phyloP scores from a whole-genome alignment of 1,140 invertebrate genomes.

The Drosophila micromelanica region DNA sequence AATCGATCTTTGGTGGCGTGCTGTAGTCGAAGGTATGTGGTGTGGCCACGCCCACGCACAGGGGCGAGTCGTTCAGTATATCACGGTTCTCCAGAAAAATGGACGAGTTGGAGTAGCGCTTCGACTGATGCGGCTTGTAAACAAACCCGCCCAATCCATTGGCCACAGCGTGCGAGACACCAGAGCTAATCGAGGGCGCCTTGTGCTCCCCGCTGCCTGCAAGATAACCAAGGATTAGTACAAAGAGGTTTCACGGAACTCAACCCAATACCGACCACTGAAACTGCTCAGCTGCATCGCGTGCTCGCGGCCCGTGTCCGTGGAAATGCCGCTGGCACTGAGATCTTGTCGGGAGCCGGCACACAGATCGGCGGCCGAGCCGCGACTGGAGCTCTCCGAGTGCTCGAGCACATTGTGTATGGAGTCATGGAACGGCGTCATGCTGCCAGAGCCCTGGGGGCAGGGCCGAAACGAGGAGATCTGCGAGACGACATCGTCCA shows the following conservation, averaged over 20 bases:
- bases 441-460: constrained; percentile 83
- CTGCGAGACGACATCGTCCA: constrained; percentile 83
- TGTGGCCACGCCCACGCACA: constrained; percentile 55
- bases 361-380: constrained; percentile 76
- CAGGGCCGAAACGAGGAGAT: constrained; percentile 84
- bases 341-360: constrained; percentile 79
- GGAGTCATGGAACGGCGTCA: constrained; percentile 84
- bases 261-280: constrained; percentile 56
- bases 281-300: constrained; percentile 78
- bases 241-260: background rate
- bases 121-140: constrained; percentile 76
- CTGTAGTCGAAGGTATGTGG: constrained; percentile 70
- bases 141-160: constrained; percentile 77
- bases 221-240: background rate
- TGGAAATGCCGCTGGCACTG: constrained; percentile 78
- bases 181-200: constrained; percentile 75
- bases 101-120: constrained; percentile 82
- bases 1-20: constrained; percentile 77
- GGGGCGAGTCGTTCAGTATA: constrained; percentile 78
- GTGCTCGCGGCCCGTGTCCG: constrained; percentile 78
- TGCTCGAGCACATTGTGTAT: constrained; percentile 84
- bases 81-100: constrained; percentile 84
- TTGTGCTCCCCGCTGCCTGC: constrained; percentile 79
- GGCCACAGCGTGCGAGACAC: constrained; percentile 77
- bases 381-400: constrained; percentile 76